Conservation (phyloP, 2,113 vertebrate genomes). For the Tragelaphus imberbis region DNA sequence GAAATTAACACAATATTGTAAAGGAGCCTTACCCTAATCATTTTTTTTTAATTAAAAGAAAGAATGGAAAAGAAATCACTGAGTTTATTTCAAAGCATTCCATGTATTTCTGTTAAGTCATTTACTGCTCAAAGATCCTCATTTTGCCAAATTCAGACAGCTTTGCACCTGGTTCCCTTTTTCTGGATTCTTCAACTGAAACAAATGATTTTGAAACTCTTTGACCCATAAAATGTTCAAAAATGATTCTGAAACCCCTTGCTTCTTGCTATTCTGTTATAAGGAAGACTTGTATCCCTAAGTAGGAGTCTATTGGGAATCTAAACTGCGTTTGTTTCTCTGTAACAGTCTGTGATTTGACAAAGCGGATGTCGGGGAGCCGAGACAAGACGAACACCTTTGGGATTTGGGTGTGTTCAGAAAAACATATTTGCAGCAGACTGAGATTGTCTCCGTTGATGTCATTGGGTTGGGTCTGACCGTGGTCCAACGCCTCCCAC, state of each 20-base stretch:
- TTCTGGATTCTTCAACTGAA: background rate
- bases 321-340: background rate
- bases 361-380: background rate
- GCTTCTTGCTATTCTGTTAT: background rate
- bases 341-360: background rate
- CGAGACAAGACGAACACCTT: background rate
- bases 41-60: background rate
- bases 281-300: background rate
- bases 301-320: background rate
- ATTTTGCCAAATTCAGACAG: background rate
- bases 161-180: background rate
- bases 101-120: background rate
- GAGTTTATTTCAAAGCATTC: background rate
- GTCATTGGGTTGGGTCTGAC: conserved; percentile 57
- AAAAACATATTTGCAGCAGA: conserved; percentile 54
- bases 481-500: background rate
- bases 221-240: background rate
- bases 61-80: background rate
- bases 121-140: background rate
- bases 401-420: conserved; percentile 50
- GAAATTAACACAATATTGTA: background rate
- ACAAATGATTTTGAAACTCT: background rate
- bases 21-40: background rate
- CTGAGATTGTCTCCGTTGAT: conserved; percentile 37
- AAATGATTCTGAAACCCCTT: background rate